phyloP scores from a whole-genome alignment of 2,888 invertebrate species.

The Smittia sp. region DNA sequence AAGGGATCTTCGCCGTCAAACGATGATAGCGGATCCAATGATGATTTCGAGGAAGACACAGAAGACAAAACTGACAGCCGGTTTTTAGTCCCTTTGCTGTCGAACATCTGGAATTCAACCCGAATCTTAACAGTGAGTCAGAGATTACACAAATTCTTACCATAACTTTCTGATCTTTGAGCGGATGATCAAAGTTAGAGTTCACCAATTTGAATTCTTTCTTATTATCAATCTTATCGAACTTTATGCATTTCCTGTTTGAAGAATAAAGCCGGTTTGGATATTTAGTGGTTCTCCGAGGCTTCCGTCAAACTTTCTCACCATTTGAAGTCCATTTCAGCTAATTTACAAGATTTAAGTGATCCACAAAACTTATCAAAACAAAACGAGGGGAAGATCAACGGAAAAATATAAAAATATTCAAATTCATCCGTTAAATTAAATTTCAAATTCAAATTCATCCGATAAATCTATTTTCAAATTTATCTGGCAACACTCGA shows the following conservation, averaged over 20 bases:
- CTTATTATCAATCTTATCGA: conserved; percentile 3
- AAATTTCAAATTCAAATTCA: too few species aligned
- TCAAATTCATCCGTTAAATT: too few species aligned
- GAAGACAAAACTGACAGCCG: conserved; percentile 56
- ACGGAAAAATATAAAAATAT: conserved; percentile 45
- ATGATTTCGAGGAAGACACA: conserved; percentile 54
- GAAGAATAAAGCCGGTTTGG: conserved; percentile 22
- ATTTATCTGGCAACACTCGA: background rate
- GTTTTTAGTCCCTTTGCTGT: conserved; percentile 56
- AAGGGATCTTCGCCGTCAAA: conserved; percentile 77
- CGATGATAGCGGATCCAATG: conserved; percentile 58
- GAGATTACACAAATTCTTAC: conserved; percentile 14
- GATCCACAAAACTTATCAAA: conserved; percentile 3
- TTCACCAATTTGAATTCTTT: conserved; percentile 28
- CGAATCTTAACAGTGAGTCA: background rate
- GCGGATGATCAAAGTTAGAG: conserved; percentile 35
- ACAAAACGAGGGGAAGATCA: background rate
- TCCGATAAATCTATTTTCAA: too few species aligned
- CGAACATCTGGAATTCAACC: conserved; percentile 54
- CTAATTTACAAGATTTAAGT: background rate
- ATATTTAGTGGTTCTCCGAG: background rate
- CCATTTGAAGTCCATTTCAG: conserved; percentile 33
- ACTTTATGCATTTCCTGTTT: conserved; percentile 35
- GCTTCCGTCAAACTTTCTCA: background rate
- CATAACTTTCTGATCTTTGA: conserved; percentile 13